A percentile compares a stretch with the other conserved stretches of the same genome.
Evolutionary conservation across 2,888 invertebrate species (phyloP).

Genomic region (Icerya purchasi): DNA sequence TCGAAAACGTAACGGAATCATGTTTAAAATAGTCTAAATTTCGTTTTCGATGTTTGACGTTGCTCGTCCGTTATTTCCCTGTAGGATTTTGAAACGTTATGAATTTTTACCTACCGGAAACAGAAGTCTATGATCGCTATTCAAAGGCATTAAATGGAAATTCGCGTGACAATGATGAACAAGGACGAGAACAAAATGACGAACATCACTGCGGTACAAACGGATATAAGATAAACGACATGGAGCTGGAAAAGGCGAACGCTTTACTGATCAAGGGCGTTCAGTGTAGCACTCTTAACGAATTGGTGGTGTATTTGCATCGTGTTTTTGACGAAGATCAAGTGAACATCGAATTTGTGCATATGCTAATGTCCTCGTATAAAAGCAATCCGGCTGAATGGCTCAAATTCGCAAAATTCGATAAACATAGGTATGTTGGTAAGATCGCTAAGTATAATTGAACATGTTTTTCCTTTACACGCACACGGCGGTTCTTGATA

Average conservation of each 20-base stretch:
- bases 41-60: too few relatives aligned
- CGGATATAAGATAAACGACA: background rate
- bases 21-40: too few relatives aligned
- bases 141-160: too few relatives aligned
- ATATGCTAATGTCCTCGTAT: conserved; percentile 54
- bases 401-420: conserved; percentile 65
- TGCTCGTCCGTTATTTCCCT: too few relatives aligned
- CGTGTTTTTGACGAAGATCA: conserved; percentile 53
- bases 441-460: background rate
- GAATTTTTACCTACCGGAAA: too few relatives aligned
- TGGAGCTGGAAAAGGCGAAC: background rate
- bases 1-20: too few relatives aligned
- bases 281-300: conserved; percentile 19
- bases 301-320: conserved; percentile 45
- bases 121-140: too few relatives aligned
- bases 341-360: conserved; percentile 79
- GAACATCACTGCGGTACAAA: too few relatives aligned
- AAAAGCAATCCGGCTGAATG: conserved; percentile 77
- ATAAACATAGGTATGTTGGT: conserved; percentile 13
- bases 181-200: too few relatives aligned
- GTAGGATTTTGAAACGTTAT: too few relatives aligned
- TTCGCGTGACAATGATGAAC: too few relatives aligned
- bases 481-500: too few relatives aligned
- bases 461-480: background rate
- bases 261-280: background rate